Percentiles rank a stretch among this genome's conserved stretches.
These are phyloP conservation scores for Flabesymbios commensalis DNA, from an alignment of 2,888 invertebrate species.

Conservation along the genomic window DNA sequence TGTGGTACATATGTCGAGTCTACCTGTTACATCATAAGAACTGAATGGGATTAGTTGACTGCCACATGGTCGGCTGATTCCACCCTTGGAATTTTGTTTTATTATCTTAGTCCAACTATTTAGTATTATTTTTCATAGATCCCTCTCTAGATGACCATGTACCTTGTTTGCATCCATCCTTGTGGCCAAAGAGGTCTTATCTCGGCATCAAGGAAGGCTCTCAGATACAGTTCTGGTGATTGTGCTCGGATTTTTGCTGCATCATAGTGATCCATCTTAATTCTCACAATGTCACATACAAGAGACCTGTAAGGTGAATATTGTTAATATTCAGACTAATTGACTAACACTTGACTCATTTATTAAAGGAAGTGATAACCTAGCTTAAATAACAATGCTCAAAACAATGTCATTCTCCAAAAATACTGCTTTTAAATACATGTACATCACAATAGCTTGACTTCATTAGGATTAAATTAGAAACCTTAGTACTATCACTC, in stretches of 20 bases:
- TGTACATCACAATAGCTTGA: no score
- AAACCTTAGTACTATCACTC: no score
- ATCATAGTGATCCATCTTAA: conserved; percentile 64
- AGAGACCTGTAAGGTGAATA: conserved; percentile 44
- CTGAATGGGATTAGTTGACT: no score
- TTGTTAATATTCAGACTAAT: no score
- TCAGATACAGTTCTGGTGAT: conserved; percentile 65
- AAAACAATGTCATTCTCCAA: background rate
- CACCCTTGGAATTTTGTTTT: no score
- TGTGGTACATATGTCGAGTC: no score
- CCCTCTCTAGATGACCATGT: background rate
- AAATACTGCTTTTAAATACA: background rate
- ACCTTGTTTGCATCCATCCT: conserved; percentile 69
- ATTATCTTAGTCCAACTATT: no score
- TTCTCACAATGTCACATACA: conserved; percentile 60
- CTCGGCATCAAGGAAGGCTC: conserved; percentile 66
- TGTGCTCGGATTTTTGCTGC: conserved; percentile 56
- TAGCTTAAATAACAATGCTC: background rate
- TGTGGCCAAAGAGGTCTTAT: conserved; percentile 72
- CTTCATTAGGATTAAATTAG: no score
- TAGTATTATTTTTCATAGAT: no score
- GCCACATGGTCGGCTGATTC: no score
- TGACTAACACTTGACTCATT: background rate
- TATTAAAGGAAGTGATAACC: background rate
- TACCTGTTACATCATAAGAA: no score